Percentiles rank a stretch among this genome's conserved stretches.
Evolutionary conservation across 1,140 invertebrate genomes (phyloP).

Genomic region (Sogatella furcifera): DNA sequence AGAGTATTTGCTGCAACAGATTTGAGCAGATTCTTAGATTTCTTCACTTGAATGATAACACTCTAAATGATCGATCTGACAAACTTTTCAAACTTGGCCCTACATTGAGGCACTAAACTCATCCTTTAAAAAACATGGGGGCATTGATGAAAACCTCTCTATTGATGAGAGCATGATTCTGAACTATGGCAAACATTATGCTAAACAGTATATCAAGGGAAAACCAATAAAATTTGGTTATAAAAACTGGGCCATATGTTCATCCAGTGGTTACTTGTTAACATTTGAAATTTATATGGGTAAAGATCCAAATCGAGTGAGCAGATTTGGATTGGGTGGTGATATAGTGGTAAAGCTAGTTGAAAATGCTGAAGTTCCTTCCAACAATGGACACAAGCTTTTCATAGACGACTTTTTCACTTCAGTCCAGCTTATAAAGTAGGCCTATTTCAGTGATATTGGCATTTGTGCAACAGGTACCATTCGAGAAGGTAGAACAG

Average conservation of each 20-base stretch:
- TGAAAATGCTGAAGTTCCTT: slow-evolving; percentile 14
- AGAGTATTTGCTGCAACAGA: slow-evolving; percentile 19
- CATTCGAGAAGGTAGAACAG: slow-evolving; percentile 15
- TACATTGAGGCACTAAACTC: slow-evolving; percentile 15
- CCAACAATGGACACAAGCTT: slow-evolving; percentile 18
- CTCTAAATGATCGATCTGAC: slow-evolving; percentile 4
- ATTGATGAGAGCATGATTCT: slow-evolving; percentile 14
- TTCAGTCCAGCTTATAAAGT: not conserved
- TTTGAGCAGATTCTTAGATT: slow-evolving; percentile 20
- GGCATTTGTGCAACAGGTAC: slow-evolving; percentile 19
- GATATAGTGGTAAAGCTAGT: slow-evolving; percentile 18
- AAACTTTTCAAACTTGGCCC: slow-evolving; percentile 19
- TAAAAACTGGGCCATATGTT: slow-evolving; percentile 25
- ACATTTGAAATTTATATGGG: slow-evolving; percentile 21
- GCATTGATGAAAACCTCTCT: slow-evolving; percentile 18
- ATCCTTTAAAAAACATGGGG: slow-evolving; percentile 19
- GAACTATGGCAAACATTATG: slow-evolving; percentile 19
- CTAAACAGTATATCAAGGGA: slow-evolving; percentile 20
- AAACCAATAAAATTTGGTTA: slow-evolving; percentile 26
- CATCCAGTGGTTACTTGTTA: slow-evolving; percentile 24
- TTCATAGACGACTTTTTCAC: slow-evolving; percentile 22
- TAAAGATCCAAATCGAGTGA: slow-evolving; percentile 1
- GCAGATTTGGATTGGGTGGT: slow-evolving; percentile 20
- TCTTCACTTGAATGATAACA: slow-evolving; percentile 20
- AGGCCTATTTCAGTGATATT: slow-evolving; percentile 9